These are phyloP conservation scores for Danio jaintianensis DNA, from an alignment of 2,797 vertebrate species.

Conservation along the genomic window DNA sequence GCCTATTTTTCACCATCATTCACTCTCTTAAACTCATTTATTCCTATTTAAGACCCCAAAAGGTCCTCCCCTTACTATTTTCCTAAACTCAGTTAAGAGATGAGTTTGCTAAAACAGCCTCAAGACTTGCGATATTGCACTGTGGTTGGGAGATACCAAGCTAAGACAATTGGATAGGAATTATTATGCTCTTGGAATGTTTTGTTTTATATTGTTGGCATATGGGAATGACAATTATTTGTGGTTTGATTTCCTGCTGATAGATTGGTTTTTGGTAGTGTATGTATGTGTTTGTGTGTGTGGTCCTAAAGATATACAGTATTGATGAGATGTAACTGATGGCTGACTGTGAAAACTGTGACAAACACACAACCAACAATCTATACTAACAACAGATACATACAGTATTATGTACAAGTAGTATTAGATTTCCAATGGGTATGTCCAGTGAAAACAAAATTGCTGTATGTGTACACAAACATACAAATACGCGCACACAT, in stretches of 20 bases:
- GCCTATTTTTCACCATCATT: slow-evolving; percentile 25
- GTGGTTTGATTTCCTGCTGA: slow-evolving; percentile 43
- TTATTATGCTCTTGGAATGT: slow-evolving; percentile 33
- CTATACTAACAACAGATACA: slow-evolving; percentile 46
- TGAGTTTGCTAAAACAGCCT: slow-evolving; percentile 36
- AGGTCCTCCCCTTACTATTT: background rate
- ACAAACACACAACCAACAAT: slow-evolving; percentile 61
- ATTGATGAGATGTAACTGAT: slow-evolving; percentile 59
- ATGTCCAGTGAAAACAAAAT: slow-evolving; percentile 40
- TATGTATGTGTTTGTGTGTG: background rate
- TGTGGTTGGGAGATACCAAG: slow-evolving; percentile 29
- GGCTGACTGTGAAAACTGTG: slow-evolving; percentile 70
- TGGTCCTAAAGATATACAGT: slow-evolving; percentile 46
- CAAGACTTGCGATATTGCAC: slow-evolving; percentile 33
- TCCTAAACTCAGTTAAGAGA: slow-evolving; percentile 30
- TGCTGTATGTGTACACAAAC: slow-evolving; percentile 42
- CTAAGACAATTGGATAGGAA: slow-evolving; percentile 29
- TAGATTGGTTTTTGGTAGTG: slow-evolving; percentile 5
- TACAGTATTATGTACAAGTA: slow-evolving; percentile 37
- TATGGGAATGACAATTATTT: slow-evolving; percentile 38
- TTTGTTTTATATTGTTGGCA: slow-evolving; percentile 19
- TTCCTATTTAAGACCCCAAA: slow-evolving; percentile 30
- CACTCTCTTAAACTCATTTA: slow-evolving; percentile 38
- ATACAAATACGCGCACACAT: slow-evolving; percentile 31
- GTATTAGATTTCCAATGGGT: slow-evolving; percentile 62